A percentile compares a stretch with the other conserved stretches of the same genome.
These are phyloP conservation scores for Conger conger DNA, from an alignment of 2,113 vertebrate species.

Conservation along the genomic window DNA sequence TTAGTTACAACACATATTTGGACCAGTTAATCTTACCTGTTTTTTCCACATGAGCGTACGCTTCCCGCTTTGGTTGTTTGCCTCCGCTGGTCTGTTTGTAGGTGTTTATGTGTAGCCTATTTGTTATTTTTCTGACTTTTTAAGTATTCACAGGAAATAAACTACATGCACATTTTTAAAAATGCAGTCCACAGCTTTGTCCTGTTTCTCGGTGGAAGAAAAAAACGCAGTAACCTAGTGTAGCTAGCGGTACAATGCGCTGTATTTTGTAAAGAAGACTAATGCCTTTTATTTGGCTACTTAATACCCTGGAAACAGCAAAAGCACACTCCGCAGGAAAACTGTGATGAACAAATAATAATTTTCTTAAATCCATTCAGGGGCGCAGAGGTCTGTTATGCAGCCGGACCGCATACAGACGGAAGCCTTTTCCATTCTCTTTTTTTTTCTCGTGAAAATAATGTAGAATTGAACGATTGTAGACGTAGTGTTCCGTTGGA, in stretches of 20 bases:
- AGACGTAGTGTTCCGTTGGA: background rate
- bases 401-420: background rate
- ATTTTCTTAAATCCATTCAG: constrained; percentile 17
- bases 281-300: constrained; percentile 5
- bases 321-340: constrained; percentile 8
- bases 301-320: background rate
- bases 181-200: background rate
- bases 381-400: background rate
- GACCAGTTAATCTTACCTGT: constrained; percentile 12
- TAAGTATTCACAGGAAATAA: background rate
- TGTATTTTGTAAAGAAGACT: background rate
- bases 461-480: background rate
- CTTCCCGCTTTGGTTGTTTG: background rate
- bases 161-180: constrained; percentile 6
- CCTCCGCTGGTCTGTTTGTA: background rate
- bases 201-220: background rate
- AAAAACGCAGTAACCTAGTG: background rate
- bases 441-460: background rate
- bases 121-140: background rate
- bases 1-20: background rate
- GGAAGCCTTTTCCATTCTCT: background rate
- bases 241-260: background rate
- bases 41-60: constrained; percentile 13
- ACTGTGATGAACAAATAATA: constrained; percentile 8
- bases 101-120: background rate